Percentiles rank a stretch among this genome's conserved stretches.
Evolutionary conservation across 2,797 vertebrate species (phyloP).

Genomic region (Heliangelus exortis): DNA sequence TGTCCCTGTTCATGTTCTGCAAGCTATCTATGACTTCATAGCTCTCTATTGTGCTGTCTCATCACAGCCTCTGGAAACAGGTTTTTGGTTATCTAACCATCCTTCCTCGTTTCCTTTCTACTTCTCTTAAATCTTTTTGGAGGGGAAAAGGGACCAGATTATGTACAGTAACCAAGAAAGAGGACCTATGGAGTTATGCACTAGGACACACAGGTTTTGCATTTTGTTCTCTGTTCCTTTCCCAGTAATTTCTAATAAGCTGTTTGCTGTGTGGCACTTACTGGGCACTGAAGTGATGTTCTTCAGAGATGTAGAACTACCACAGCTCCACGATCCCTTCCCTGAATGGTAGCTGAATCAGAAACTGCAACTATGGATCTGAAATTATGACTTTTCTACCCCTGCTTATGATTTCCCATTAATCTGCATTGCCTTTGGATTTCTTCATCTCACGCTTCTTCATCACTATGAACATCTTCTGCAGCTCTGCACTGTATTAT

Average conservation of each 20-base stretch:
- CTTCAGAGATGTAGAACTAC: background rate
- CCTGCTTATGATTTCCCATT: background rate
- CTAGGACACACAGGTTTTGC: background rate
- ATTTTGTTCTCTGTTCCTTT: background rate
- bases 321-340: background rate
- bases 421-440: background rate
- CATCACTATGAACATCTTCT: background rate
- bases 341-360: background rate
- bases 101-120: background rate
- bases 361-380: background rate
- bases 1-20: background rate
- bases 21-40: background rate
- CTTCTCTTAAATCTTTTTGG: background rate
- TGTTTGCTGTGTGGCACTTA: background rate
- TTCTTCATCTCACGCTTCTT: background rate
- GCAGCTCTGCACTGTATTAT: background rate
- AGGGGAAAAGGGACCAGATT: background rate
- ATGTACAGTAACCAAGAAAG: background rate
- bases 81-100: background rate
- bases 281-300: accelerated
- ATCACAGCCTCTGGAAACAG: background rate
- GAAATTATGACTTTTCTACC: background rate
- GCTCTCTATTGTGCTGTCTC: accelerated
- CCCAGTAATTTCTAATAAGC: background rate
- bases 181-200: background rate